Evolutionary conservation across 2,797 vertebrate genomes (phyloP).

Genomic region (Pipistrellus kuhlii): DNA sequence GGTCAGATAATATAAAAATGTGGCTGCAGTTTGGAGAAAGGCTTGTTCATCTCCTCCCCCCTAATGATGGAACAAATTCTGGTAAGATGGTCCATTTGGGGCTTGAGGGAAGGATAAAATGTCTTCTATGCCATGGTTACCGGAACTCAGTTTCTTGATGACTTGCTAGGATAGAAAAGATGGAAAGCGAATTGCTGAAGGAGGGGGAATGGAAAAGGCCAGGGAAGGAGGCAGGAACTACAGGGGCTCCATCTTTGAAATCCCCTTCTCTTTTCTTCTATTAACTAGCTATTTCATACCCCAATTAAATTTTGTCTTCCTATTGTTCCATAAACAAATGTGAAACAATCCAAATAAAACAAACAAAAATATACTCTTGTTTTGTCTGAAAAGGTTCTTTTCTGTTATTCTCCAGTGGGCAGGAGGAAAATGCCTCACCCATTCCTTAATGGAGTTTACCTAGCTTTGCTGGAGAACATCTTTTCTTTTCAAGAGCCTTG

Average conservation of each 20-base stretch:
- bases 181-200: background rate
- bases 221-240: background rate
- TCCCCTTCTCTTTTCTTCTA: background rate
- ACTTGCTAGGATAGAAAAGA: background rate
- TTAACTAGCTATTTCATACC: constrained; percentile 15
- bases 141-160: background rate
- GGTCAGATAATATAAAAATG: background rate
- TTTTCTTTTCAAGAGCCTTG: constrained; percentile 58
- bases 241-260: background rate
- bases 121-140: background rate
- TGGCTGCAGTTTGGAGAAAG: constrained; percentile 32
- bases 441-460: constrained; percentile 52
- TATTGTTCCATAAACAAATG: constrained; percentile 1
- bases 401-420: background rate
- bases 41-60: background rate
- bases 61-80: background rate
- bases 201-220: background rate
- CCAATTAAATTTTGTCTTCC: constrained; percentile 23
- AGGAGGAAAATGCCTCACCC: background rate
- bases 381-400: constrained; percentile 17
- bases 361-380: constrained; percentile 13
- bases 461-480: constrained; percentile 31
- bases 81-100: background rate
- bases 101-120: background rate
- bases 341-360: constrained; percentile 34